A percentile compares a stretch with the other conserved stretches of the same genome.
Evolutionary conservation across 2,888 invertebrate genomes (phyloP).

Genomic region (Amphipoea lucens): DNA sequence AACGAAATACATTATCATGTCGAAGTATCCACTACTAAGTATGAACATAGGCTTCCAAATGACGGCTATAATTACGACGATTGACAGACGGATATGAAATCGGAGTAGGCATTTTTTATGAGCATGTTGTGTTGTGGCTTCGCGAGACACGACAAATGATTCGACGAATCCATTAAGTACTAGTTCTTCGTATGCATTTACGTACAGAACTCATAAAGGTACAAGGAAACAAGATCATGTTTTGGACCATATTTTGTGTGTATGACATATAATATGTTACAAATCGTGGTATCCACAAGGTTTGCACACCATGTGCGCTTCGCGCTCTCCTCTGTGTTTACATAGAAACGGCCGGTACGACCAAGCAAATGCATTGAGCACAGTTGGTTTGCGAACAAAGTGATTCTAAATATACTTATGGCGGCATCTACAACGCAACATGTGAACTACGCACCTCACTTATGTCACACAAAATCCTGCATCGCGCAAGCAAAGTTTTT

Average conservation of each 20-base stretch:
- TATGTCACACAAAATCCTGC: background rate
- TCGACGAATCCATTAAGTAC: constrained; percentile 18
- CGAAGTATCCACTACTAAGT: background rate
- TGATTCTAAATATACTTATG: background rate
- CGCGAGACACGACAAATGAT: background rate
- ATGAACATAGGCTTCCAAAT: constrained; percentile 4
- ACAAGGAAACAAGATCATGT: background rate
- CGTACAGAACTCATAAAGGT: background rate
- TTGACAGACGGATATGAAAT: constrained; percentile 36
- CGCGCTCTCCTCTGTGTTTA: background rate
- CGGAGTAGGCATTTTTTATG: constrained; percentile 27
- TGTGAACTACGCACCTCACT: background rate
- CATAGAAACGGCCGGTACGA: background rate
- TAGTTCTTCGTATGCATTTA: constrained; percentile 2
- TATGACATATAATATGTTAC: background rate
- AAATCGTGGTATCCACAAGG: no score
- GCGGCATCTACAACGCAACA: background rate
- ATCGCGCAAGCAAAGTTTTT: background rate
- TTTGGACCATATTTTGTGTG: no score
- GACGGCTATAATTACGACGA: background rate
- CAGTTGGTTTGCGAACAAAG: background rate
- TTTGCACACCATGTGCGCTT: background rate
- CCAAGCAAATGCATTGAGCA: background rate
- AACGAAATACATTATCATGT: background rate
- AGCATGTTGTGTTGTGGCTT: constrained; percentile 44